Percentiles rank a stretch among this genome's conserved stretches.
Conservation (phyloP, 2,797 vertebrate species). For the Staurois parvus region DNA sequence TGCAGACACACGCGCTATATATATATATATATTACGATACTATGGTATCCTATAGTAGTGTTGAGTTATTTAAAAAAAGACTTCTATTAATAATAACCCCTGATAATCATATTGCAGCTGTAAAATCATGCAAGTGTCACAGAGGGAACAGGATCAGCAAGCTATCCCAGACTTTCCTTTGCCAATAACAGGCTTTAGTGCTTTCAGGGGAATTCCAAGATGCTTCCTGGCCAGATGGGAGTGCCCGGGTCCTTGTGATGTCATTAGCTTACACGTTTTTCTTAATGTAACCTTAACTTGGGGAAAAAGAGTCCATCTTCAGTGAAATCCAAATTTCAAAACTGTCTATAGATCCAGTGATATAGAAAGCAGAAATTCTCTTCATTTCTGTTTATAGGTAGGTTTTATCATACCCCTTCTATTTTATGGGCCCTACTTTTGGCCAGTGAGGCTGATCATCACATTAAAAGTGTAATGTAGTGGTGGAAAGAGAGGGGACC, state of each 20-base stretch:
- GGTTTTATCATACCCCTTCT: too few relatives aligned
- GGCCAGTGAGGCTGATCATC: too few relatives aligned
- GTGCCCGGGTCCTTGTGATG: neutral
- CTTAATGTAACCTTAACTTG: too few relatives aligned
- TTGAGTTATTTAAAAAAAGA: neutral
- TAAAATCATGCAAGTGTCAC: neutral
- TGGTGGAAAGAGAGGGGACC: too few relatives aligned
- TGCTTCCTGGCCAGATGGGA: neutral
- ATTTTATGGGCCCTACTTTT: too few relatives aligned
- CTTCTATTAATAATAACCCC: neutral
- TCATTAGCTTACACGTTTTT: too few relatives aligned
- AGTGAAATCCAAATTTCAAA: too few relatives aligned
- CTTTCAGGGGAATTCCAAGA: conserved; percentile 40
- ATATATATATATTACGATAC: too few relatives aligned
- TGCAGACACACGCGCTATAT: neutral
- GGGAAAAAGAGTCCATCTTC: too few relatives aligned
- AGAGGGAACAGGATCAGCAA: neutral
- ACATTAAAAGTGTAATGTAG: neutral
- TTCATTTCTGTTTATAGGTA: too few relatives aligned
- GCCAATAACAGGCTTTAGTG: neutral
- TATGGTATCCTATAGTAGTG: neutral
- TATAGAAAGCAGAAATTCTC: too few relatives aligned
- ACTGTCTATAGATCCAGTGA: too few relatives aligned
- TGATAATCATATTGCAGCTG: neutral
- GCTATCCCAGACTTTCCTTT: neutral